Percentiles rank a stretch among this genome's conserved stretches.
Evolutionary conservation across 2,113 vertebrate genomes (phyloP).

Genomic region (Choloepus hoffmanni): DNA sequence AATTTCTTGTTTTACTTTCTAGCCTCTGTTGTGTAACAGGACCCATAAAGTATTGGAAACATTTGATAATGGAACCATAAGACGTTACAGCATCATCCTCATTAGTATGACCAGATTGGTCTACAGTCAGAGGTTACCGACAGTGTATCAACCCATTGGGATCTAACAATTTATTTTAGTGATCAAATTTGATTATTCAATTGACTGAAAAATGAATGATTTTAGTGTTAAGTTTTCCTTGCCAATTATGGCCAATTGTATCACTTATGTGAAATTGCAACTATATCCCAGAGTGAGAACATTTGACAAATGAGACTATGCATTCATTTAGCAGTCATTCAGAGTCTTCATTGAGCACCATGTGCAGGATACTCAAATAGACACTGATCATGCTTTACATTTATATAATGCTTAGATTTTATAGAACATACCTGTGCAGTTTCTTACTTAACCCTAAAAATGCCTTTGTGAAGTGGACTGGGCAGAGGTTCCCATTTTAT

Average conservation of each 20-base stretch:
- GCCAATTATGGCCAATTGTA: neutral
- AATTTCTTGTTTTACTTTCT: constrained; percentile 30
- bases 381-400: neutral
- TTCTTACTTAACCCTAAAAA: constrained; percentile 12
- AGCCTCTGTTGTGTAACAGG: neutral
- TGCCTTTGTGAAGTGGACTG: neutral
- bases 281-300: neutral
- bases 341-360: neutral
- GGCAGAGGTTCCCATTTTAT: neutral
- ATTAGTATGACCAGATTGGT: neutral
- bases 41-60: neutral
- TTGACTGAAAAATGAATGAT: constrained; percentile 44
- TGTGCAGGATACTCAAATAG: neutral
- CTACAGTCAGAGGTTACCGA: neutral
- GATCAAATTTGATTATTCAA: constrained; percentile 43
- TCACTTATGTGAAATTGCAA: neutral
- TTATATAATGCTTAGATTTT: constrained; percentile 33
- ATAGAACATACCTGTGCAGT: neutral
- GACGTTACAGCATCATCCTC: neutral
- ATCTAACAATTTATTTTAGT: neutral
- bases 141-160: neutral
- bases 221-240: constrained; percentile 40
- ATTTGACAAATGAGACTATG: constrained; percentile 25
- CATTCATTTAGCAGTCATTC: neutral
- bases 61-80: neutral